phyloP scores from a whole-genome alignment of 2,797 vertebrate genomes.

The Coregonus ussuriensis region DNA sequence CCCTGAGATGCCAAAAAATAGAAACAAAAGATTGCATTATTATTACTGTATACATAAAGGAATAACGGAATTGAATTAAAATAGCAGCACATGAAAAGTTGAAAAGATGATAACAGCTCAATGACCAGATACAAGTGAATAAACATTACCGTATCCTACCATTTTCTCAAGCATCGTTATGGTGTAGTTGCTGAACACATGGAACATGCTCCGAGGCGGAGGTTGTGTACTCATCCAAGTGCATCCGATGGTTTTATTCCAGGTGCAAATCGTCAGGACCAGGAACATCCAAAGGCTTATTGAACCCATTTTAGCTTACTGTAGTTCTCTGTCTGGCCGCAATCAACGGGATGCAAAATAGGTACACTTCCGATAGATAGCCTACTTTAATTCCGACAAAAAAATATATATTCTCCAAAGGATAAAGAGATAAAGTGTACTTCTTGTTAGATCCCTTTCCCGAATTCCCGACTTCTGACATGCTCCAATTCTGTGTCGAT shows the following conservation, averaged over 20 bases:
- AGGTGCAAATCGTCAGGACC: too few relatives aligned
- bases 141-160: constrained; percentile 2
- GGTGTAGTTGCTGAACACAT: constrained; percentile 24
- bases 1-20: too few relatives aligned
- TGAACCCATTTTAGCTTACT: too few relatives aligned
- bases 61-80: not conserved
- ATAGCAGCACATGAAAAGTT: not conserved
- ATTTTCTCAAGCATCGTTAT: constrained; percentile 12
- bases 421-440: not conserved
- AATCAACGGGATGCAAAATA: too few relatives aligned
- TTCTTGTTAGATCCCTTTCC: not conserved
- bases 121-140: not conserved
- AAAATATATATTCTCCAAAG: too few relatives aligned
- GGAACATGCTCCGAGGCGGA: not conserved
- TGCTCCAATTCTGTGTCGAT: not conserved
- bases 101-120: not conserved
- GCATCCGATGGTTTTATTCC: too few relatives aligned
- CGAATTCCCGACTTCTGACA: not conserved
- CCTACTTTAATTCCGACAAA: too few relatives aligned
- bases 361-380: not conserved
- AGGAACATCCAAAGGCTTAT: too few relatives aligned
- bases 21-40: too few relatives aligned
- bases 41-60: too few relatives aligned
- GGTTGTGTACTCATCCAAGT: too few relatives aligned
- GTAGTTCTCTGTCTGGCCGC: too few relatives aligned